These are phyloP conservation scores for Sylvia atricapilla DNA, from an alignment of 2,113 vertebrate species.

Conservation along the genomic window DNA sequence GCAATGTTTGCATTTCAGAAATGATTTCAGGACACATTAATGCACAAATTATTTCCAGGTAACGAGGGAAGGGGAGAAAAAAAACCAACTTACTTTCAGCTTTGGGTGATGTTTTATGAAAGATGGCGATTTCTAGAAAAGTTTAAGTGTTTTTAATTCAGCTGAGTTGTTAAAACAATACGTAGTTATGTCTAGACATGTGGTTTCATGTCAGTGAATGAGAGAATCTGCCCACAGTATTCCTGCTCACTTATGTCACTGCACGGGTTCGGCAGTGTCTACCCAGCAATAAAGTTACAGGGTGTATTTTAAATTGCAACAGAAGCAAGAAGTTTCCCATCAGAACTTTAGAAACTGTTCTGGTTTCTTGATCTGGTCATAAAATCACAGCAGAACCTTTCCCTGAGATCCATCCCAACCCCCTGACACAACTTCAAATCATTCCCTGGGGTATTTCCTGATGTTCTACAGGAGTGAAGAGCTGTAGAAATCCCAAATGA, in stretches of 20 bases:
- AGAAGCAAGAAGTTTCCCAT: background rate
- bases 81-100: background rate
- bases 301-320: background rate
- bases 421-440: background rate
- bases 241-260: background rate
- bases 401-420: background rate
- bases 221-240: background rate
- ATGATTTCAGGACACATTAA: background rate
- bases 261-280: background rate
- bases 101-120: background rate
- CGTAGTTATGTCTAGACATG: background rate
- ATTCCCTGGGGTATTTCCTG: background rate
- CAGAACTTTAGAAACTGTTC: background rate
- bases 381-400: background rate
- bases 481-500: background rate
- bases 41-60: background rate
- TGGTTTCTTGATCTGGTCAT: background rate
- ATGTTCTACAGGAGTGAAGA: background rate
- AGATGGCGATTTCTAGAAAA: background rate
- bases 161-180: background rate
- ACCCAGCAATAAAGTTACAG: background rate
- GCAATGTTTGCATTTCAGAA: background rate
- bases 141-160: background rate
- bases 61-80: accelerated
- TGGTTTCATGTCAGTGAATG: background rate